Conservation (phyloP, 1,140 invertebrate species). For the Pogonus chalceus region DNA sequence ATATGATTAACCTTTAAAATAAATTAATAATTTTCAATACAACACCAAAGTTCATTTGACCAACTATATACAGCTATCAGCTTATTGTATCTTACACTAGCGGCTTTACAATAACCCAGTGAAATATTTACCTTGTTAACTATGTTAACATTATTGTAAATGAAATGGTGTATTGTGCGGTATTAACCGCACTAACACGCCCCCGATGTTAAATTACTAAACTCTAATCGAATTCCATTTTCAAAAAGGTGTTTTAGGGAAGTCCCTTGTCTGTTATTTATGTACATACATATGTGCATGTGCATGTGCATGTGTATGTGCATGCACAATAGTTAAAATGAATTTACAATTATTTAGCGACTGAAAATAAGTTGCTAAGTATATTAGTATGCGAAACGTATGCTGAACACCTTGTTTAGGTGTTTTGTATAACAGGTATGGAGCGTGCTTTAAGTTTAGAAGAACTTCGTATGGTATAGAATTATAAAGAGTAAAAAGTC, state of each 20-base stretch:
- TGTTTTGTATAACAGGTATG: too few species aligned
- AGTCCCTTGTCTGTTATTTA: constrained; percentile 23
- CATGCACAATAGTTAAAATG: too few species aligned
- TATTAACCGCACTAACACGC: constrained; percentile 23
- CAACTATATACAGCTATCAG: constrained; percentile 21
- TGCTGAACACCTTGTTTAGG: too few species aligned
- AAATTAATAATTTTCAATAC: constrained; percentile 17
- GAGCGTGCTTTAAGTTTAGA: too few species aligned
- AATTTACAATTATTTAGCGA: too few species aligned
- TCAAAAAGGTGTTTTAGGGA: constrained; percentile 25
- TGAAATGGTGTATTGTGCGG: constrained; percentile 13
- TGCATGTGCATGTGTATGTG: too few species aligned
- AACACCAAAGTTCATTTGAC: constrained; percentile 19
- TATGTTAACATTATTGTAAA: neutral
- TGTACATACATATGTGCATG: too few species aligned
- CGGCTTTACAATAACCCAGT: constrained; percentile 8
- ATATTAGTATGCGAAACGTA: too few species aligned
- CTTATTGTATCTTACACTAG: constrained; percentile 14
- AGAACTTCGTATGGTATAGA: too few species aligned
- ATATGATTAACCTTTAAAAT: too few species aligned
- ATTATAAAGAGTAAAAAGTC: too few species aligned
- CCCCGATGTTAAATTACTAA: constrained; percentile 23
- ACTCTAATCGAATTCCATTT: constrained; percentile 26
- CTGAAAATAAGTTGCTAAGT: too few species aligned
- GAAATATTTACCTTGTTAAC: constrained; percentile 15